Conservation (phyloP, 2,888 invertebrate genomes). For the Ormyrus nitidulus region DNA sequence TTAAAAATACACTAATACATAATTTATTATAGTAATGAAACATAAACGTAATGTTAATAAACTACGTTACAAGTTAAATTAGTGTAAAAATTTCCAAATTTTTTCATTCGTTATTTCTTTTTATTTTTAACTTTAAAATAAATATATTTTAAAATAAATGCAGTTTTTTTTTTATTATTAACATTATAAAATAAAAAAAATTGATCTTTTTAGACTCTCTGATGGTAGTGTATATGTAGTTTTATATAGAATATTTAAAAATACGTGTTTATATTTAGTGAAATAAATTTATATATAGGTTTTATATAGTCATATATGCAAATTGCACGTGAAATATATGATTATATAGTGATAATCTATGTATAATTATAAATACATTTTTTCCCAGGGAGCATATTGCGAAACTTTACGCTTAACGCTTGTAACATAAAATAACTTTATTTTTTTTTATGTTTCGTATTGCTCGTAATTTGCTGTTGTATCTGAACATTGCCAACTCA, state of each 20-base stretch:
- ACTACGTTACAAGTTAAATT: not conserved
- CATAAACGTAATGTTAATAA: not conserved
- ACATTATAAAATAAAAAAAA: not conserved
- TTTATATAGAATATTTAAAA: conserved; percentile 10
- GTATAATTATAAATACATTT: conserved; percentile 38
- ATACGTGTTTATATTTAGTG: conserved; percentile 19
- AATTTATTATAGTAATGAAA: not conserved
- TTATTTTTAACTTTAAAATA: conserved; percentile 2
- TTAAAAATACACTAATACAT: not conserved
- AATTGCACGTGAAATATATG: conserved; percentile 13
- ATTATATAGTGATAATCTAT: conserved; percentile 32
- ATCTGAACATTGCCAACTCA: conserved; percentile 35
- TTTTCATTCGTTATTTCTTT: not conserved
- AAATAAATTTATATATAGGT: conserved; percentile 20
- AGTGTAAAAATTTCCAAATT: not conserved
- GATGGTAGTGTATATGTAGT: conserved; percentile 44
- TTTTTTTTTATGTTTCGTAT: conserved; percentile 34
- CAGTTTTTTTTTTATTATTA: conserved; percentile 3
- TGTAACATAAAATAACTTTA: conserved; percentile 43
- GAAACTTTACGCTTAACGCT: conserved; percentile 44
- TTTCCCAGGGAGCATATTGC: conserved; percentile 35
- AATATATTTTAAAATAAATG: not conserved
- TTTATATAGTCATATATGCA: conserved; percentile 42
- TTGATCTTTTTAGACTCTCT: conserved; percentile 36
- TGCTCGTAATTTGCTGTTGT: conserved; percentile 31